Evolutionary conservation across 2,797 vertebrate species (phyloP).

Genomic region (Pseudomugil tenellus): DNA sequence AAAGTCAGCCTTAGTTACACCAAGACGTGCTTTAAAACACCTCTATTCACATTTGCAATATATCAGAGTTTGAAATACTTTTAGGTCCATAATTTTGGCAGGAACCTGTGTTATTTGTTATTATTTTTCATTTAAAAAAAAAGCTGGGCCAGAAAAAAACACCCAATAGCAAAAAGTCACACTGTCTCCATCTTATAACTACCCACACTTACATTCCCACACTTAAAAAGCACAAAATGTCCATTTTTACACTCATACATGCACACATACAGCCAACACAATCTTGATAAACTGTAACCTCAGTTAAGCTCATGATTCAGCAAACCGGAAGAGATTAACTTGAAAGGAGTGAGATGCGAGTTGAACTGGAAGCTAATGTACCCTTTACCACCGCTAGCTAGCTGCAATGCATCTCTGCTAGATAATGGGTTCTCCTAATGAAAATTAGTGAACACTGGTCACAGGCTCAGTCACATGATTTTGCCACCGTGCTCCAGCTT

Average conservation of each 20-base stretch:
- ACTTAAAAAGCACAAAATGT: conserved; percentile 19
- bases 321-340: no score
- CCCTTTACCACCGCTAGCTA: no score
- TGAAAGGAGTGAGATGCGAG: no score
- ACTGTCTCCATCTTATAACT: conserved; percentile 43
- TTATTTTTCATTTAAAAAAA: conserved; percentile 19
- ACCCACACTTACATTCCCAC: neutral
- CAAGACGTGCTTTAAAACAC: no score
- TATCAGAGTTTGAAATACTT: neutral
- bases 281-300: neutral
- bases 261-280: neutral
- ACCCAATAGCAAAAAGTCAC: no score
- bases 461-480: neutral
- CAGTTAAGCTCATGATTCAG: no score
- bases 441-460: neutral
- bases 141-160: no score
- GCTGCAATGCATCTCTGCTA: neutral
- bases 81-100: conserved; percentile 47
- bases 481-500: neutral
- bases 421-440: neutral
- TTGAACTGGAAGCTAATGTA: no score
- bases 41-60: neutral
- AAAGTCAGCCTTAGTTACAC: no score
- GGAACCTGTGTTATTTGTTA: conserved; percentile 12
- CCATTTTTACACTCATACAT: neutral